Evolutionary conservation across 2,113 vertebrate genomes (phyloP).

Genomic region (Epinephelus lanceolatus): DNA sequence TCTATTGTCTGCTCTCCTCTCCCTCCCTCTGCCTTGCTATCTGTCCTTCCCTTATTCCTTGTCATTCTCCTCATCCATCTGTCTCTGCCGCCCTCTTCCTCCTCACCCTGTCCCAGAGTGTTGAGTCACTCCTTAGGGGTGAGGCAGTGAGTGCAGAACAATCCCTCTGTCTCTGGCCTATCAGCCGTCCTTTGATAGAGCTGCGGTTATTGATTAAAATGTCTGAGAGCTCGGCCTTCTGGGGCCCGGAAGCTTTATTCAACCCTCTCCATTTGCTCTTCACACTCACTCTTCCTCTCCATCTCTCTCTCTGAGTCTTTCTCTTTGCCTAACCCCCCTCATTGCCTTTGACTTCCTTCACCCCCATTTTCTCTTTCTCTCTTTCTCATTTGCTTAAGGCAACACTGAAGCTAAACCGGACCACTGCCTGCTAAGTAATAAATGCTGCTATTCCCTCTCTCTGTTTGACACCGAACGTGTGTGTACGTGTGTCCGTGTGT

Average conservation of each 20-base stretch:
- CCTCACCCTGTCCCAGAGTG: slow-evolving; percentile 69
- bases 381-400: slow-evolving; percentile 54
- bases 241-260: slow-evolving; percentile 81
- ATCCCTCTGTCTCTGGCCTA: slow-evolving; percentile 80
- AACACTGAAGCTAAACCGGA: slow-evolving; percentile 37
- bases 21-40: slow-evolving; percentile 50
- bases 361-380: slow-evolving; percentile 37
- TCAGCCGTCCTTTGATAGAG: slow-evolving; percentile 82
- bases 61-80: slow-evolving; percentile 68
- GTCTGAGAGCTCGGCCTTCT: slow-evolving; percentile 80
- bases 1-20: slow-evolving; percentile 53
- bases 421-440: slow-evolving; percentile 35
- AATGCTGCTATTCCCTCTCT: slow-evolving; percentile 38
- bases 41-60: slow-evolving; percentile 62
- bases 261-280: slow-evolving; percentile 72
- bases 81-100: slow-evolving; percentile 59
- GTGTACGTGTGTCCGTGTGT: not conserved
- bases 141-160: slow-evolving; percentile 77
- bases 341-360: slow-evolving; percentile 51
- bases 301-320: slow-evolving; percentile 47
- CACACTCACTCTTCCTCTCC: slow-evolving; percentile 71
- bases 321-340: slow-evolving; percentile 57
- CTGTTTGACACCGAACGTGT: not conserved
- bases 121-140: slow-evolving; percentile 78
- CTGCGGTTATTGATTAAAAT: slow-evolving; percentile 84